Evolutionary conservation across 2,888 invertebrate genomes (phyloP).

Genomic region (Apotomis turbidana): DNA sequence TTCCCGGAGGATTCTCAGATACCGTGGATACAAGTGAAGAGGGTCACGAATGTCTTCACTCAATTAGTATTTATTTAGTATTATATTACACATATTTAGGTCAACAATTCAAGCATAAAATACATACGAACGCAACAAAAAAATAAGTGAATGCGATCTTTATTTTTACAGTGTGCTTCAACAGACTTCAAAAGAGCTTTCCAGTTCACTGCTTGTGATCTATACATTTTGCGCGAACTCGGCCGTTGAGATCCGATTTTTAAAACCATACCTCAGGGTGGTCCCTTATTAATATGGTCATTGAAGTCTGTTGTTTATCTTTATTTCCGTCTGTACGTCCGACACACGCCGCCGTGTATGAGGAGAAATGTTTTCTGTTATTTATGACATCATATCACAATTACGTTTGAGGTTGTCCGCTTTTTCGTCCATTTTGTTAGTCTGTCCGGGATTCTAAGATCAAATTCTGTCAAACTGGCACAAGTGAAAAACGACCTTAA

Average conservation of each 20-base stretch:
- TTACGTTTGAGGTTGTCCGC: too few species aligned
- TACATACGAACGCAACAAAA: constrained; percentile 14
- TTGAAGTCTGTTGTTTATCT: not conserved
- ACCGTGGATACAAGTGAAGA: not conserved
- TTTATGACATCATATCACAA: too few species aligned
- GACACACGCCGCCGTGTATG: not conserved
- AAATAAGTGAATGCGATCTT: not conserved
- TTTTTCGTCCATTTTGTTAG: too few species aligned
- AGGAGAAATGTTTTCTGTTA: not conserved
- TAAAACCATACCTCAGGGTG: not conserved
- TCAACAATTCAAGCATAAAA: constrained; percentile 22
- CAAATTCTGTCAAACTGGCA: too few species aligned
- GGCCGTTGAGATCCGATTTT: not conserved
- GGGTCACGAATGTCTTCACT: not conserved
- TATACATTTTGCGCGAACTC: not conserved
- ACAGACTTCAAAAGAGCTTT: constrained; percentile 5
- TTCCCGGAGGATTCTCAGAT: not conserved
- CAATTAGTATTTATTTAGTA: constrained; percentile 15
- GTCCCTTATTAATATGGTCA: not conserved
- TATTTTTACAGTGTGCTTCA: constrained; percentile 11
- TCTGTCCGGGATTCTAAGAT: too few species aligned
- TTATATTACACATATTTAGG: constrained; percentile 11
- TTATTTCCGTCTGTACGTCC: not conserved
- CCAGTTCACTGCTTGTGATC: not conserved
- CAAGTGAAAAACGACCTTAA: too few species aligned